Evolutionary conservation across 2,113 vertebrate species (phyloP).

Genomic region (Tetraodon nigroviridis): DNA sequence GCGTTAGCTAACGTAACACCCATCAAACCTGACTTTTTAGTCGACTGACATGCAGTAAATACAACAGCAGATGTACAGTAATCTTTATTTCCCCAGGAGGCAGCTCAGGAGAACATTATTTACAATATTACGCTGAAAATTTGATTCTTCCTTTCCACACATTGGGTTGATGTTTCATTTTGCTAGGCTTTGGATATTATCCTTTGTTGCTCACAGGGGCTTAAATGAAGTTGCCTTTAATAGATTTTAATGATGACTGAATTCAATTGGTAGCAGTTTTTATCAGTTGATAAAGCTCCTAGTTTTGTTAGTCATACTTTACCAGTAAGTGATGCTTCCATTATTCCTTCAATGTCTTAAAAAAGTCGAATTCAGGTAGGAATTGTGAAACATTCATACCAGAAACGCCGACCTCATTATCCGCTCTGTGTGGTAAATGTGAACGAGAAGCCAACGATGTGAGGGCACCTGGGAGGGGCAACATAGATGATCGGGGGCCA

Average conservation of each 20-base stretch:
- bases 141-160: not conserved
- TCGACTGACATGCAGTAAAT: too few species aligned
- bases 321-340: constrained; percentile 11
- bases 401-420: constrained; percentile 7
- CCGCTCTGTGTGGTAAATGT: not conserved
- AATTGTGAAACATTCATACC: not conserved
- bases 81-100: constrained; percentile 53
- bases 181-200: not conserved
- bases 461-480: not conserved
- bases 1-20: too few species aligned
- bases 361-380: not conserved
- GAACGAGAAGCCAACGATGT: not conserved
- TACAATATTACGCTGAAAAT: constrained; percentile 38
- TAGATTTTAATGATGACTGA: constrained; percentile 4
- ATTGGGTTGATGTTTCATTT: not conserved
- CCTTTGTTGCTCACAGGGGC: not conserved
- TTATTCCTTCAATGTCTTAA: not conserved
- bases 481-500: constrained; percentile 28
- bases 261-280: not conserved
- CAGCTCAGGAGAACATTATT: constrained; percentile 53
- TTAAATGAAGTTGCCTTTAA: constrained; percentile 6
- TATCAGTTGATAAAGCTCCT: not conserved
- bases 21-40: too few species aligned
- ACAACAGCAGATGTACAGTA: constrained; percentile 33
- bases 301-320: not conserved